These are phyloP conservation scores for Cassiopea xamachana DNA, from an alignment of 30 jellyfish, hydroid and myxozoan species.

Conservation along the genomic window DNA sequence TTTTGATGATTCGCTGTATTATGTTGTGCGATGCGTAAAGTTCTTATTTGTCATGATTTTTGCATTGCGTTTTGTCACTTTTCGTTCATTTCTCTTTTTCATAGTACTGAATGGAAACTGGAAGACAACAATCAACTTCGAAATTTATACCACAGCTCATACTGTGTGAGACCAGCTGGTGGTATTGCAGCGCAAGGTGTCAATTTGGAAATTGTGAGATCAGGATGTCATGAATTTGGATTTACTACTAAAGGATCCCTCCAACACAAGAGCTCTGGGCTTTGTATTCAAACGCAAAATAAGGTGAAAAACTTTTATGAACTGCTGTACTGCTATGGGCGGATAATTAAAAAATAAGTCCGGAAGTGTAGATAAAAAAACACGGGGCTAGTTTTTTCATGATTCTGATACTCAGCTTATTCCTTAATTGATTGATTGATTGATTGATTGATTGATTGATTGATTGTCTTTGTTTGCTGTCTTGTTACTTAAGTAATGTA, in stretches of 20 bases:
- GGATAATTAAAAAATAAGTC: too few species aligned
- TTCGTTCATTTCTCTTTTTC: neutral
- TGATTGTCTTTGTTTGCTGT: neutral
- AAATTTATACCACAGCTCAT: constrained; percentile 41
- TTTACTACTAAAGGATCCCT: constrained; percentile 91
- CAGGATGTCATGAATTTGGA: constrained; percentile 85
- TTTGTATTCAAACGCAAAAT: constrained; percentile 86
- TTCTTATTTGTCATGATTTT: neutral
- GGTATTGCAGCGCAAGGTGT: constrained; percentile 82
- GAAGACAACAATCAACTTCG: constrained; percentile 55
- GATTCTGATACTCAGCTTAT: neutral
- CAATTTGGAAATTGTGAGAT: constrained; percentile 22
- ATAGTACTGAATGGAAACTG: constrained; percentile 86
- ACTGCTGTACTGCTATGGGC: too few species aligned
- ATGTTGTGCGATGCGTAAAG: too few species aligned
- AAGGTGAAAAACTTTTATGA: constrained; percentile 46
- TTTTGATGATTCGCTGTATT: too few species aligned
- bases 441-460: neutral
- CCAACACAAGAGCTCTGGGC: constrained; percentile 71
- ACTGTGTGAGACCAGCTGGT: constrained; percentile 82
- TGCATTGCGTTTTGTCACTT: neutral
- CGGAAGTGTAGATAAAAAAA: too few species aligned
- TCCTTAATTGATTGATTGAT: neutral
- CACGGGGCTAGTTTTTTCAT: too few species aligned
- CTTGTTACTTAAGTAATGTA: neutral